These are phyloP conservation scores for Pangasianodon hypophthalmus DNA, from an alignment of 2,113 vertebrate species.

Conservation along the genomic window DNA sequence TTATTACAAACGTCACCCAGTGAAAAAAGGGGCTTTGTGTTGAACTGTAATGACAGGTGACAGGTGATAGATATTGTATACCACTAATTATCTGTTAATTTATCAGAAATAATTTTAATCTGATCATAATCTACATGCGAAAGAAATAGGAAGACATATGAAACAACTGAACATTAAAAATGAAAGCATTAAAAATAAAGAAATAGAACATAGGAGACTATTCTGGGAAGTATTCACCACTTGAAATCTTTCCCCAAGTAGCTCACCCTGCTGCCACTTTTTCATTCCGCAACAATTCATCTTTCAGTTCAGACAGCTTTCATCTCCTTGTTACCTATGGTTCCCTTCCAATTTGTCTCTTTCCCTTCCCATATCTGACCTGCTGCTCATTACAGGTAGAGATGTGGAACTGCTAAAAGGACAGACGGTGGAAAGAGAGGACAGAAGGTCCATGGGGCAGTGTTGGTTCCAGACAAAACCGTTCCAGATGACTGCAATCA, in stretches of 20 bases:
- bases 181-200: background rate
- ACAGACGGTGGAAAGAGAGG: background rate
- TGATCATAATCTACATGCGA: background rate
- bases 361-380: slow-evolving; percentile 30
- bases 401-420: slow-evolving; percentile 19
- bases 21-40: too few species aligned
- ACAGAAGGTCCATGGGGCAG: slow-evolving; percentile 36
- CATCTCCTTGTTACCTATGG: slow-evolving; percentile 26
- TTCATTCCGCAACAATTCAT: slow-evolving; percentile 5
- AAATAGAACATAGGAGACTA: background rate
- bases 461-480: slow-evolving; percentile 30
- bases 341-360: slow-evolving; percentile 25
- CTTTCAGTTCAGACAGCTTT: slow-evolving; percentile 15
- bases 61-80: too few species aligned
- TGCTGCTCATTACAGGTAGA: slow-evolving; percentile 36
- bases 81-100: background rate
- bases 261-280: background rate
- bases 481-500: slow-evolving; percentile 40
- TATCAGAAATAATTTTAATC: background rate
- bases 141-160: background rate
- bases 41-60: too few species aligned
- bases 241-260: background rate
- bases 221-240: background rate
- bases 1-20: too few species aligned
- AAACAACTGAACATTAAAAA: background rate